phyloP scores from a whole-genome alignment of 2,113 vertebrate genomes.

The Xiphophorus couchianus region DNA sequence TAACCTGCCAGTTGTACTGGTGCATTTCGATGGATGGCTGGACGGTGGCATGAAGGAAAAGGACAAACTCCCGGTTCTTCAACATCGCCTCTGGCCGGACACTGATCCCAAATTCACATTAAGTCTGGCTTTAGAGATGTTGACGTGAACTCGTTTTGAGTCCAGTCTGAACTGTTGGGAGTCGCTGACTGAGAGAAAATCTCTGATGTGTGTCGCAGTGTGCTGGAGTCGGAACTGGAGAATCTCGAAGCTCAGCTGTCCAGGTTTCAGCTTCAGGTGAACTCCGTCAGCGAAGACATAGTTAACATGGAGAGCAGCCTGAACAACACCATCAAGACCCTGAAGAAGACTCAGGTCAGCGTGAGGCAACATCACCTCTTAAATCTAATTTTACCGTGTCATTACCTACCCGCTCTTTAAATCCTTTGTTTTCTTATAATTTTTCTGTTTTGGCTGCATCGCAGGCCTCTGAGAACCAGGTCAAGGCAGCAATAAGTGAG shows the following conservation, averaged over 20 bases:
- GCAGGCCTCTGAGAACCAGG: constrained; percentile 46
- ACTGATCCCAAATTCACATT: neutral
- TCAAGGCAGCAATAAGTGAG: constrained; percentile 49
- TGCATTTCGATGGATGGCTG: no score
- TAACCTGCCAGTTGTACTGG: no score
- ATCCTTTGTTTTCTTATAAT: neutral
- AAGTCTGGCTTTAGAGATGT: neutral
- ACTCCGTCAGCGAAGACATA: constrained; percentile 35
- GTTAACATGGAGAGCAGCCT: constrained; percentile 42
- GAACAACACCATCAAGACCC: constrained; percentile 36
- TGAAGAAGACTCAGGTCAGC: constrained; percentile 54
- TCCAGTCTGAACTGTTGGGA: no score
- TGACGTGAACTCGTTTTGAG: neutral
- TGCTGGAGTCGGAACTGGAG: constrained; percentile 60
- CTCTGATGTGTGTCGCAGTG: constrained; percentile 14
- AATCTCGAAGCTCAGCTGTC: constrained; percentile 59
- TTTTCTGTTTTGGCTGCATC: neutral
- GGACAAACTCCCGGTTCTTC: no score
- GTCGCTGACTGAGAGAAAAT: neutral
- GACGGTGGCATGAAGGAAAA: no score
- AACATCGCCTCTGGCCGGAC: no score
- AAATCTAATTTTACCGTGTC: neutral
- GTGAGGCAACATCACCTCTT: neutral
- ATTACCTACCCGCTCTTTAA: neutral
- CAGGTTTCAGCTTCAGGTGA: constrained; percentile 51